phyloP scores from a whole-genome alignment of 2,888 invertebrate genomes.

The Ennomos quercinarius region DNA sequence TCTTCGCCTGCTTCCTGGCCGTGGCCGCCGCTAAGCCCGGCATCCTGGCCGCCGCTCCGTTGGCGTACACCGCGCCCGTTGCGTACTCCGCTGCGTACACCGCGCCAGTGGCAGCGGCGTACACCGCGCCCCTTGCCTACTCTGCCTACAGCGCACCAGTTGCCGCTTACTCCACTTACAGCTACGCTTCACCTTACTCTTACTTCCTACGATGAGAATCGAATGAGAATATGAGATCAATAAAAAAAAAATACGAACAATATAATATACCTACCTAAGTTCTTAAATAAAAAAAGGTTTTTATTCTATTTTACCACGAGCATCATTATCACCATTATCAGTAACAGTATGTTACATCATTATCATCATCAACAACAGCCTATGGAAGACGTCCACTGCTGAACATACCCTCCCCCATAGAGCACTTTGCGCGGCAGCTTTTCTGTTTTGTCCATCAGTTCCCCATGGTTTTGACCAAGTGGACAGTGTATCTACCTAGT shows the following conservation, averaged over 20 bases:
- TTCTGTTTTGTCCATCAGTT: no score
- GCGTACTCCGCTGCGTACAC: slow-evolving; percentile 48
- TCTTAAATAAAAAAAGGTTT: not conserved
- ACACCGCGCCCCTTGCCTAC: slow-evolving; percentile 54
- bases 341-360: no score
- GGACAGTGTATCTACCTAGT: no score
- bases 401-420: no score
- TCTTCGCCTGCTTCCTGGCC: slow-evolving; percentile 67
- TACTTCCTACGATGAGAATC: slow-evolving; percentile 26
- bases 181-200: slow-evolving; percentile 51
- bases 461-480: no score
- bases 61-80: slow-evolving; percentile 46
- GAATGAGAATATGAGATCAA: no score
- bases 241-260: no score
- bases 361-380: no score
- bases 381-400: no score
- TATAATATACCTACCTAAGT: not conserved
- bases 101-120: slow-evolving; percentile 50
- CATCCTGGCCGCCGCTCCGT: slow-evolving; percentile 48
- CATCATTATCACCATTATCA: no score
- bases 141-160: slow-evolving; percentile 47
- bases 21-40: slow-evolving; percentile 65
- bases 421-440: no score
- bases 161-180: slow-evolving; percentile 44
- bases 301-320: no score